Evolutionary conservation across 2,113 vertebrate genomes (phyloP).

Genomic region (Clupea harengus): DNA sequence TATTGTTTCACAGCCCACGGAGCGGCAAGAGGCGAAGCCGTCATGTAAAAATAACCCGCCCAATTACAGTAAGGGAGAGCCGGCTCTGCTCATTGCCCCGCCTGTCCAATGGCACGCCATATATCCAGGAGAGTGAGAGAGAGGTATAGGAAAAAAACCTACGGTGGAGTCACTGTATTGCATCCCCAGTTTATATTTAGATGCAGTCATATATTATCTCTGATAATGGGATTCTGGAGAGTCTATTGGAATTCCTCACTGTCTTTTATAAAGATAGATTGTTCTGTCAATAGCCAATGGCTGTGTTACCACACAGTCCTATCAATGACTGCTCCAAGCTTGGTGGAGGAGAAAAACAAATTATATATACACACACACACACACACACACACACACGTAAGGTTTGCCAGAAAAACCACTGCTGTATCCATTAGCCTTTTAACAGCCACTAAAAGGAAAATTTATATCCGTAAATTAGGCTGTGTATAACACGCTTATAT

Average conservation of each 20-base stretch:
- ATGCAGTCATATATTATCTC: constrained; percentile 88
- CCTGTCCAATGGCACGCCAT: constrained; percentile 70
- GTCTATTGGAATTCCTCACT: constrained; percentile 93
- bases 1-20: constrained; percentile 76
- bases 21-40: constrained; percentile 74
- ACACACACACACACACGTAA: constrained; percentile 71
- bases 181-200: constrained; percentile 84
- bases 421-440: constrained; percentile 92
- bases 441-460: constrained; percentile 92
- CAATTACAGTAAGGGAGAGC: constrained; percentile 69
- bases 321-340: constrained; percentile 84
- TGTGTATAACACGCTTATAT: constrained; percentile 84
- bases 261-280: constrained; percentile 96
- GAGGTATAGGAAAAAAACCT: constrained; percentile 43
- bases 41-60: constrained; percentile 80
- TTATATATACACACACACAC: constrained; percentile 69
- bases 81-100: constrained; percentile 70
- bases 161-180: constrained; percentile 62
- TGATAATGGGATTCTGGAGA: constrained; percentile 91
- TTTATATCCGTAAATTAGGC: constrained; percentile 93
- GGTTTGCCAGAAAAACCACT: constrained; percentile 80
- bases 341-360: constrained; percentile 52
- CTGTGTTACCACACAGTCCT: constrained; percentile 80
- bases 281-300: constrained; percentile 91
- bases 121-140: constrained; percentile 59